phyloP scores from a whole-genome alignment of 2,888 invertebrate genomes.

The Lasioglossum lativentre region DNA sequence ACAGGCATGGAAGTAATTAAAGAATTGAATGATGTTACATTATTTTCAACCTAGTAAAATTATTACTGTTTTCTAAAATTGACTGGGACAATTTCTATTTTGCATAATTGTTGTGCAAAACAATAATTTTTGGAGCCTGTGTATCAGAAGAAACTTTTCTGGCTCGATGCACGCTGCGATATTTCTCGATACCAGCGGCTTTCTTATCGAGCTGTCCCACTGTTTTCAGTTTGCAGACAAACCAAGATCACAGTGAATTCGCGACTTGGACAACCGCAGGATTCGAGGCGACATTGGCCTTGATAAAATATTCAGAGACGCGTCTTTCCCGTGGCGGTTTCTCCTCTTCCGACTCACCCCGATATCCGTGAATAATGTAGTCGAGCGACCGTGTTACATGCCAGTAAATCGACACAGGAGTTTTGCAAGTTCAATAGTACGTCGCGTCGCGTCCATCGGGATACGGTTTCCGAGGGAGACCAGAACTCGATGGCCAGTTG shows the following conservation, averaged over 20 bases:
- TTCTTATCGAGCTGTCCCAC: background rate
- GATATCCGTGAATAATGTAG: background rate
- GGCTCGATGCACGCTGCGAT: background rate
- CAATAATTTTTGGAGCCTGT: background rate
- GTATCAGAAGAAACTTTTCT: background rate
- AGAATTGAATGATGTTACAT: too few species aligned
- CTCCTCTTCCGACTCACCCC: background rate
- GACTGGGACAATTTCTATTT: too few species aligned
- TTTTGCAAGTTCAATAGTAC: conserved; percentile 58
- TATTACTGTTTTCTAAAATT: too few species aligned
- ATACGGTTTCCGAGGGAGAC: conserved; percentile 47
- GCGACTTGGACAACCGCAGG: background rate
- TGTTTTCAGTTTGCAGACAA: background rate
- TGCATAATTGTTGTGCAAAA: too few species aligned
- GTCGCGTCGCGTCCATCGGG: background rate
- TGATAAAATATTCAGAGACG: background rate
- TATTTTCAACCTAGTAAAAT: too few species aligned
- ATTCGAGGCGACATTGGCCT: background rate
- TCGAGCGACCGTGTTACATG: conserved; percentile 23
- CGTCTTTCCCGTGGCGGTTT: background rate
- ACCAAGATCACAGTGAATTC: background rate
- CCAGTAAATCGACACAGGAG: conserved; percentile 43
- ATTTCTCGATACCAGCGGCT: background rate
- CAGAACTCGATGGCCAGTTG: conserved; percentile 51
- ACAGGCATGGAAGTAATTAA: too few species aligned